These are phyloP conservation scores for Sycophila sp. DNA, from an alignment of 1,140 invertebrate genomes.

Conservation along the genomic window DNA sequence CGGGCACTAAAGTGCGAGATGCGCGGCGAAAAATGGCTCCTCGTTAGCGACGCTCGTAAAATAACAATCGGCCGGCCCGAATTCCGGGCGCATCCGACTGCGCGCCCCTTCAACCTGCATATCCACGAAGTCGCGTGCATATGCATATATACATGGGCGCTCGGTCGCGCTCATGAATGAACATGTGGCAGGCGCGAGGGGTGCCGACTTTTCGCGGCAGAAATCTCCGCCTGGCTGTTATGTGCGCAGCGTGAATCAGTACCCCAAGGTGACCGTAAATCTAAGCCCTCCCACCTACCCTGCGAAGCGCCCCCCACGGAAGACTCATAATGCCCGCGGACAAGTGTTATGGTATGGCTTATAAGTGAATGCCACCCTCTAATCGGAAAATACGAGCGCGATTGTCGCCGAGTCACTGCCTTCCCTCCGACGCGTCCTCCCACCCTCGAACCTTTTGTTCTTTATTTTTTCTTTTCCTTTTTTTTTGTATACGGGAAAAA, in stretches of 20 bases:
- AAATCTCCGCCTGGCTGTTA: slow-evolving; percentile 44
- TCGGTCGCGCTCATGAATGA: slow-evolving; percentile 49
- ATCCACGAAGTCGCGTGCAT: neutral
- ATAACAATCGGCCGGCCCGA: slow-evolving; percentile 28
- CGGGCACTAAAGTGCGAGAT: neutral
- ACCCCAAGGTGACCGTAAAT: slow-evolving; percentile 67
- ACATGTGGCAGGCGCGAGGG: slow-evolving; percentile 54
- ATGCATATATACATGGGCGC: neutral
- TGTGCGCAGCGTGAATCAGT: slow-evolving; percentile 64
- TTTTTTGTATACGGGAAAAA: neutral
- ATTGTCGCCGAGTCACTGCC: slow-evolving; percentile 57
- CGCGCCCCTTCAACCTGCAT: neutral
- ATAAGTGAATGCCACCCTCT: slow-evolving; percentile 67
- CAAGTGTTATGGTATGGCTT: slow-evolving; percentile 68
- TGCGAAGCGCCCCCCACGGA: slow-evolving; percentile 35
- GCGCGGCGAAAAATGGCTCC: neutral
- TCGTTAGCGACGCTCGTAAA: slow-evolving; percentile 30
- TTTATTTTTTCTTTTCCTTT: neutral
- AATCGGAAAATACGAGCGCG: slow-evolving; percentile 67
- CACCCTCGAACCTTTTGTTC: neutral
- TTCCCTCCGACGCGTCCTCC: neutral
- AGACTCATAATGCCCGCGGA: slow-evolving; percentile 62
- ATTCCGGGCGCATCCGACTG: neutral
- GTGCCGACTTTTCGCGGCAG: slow-evolving; percentile 41
- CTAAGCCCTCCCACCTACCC: slow-evolving; percentile 48